Percentiles rank a stretch among this genome's conserved stretches.
These are phyloP conservation scores for Darevskia mixta DNA, from an alignment of 2,797 vertebrate genomes.

Conservation along the genomic window DNA sequence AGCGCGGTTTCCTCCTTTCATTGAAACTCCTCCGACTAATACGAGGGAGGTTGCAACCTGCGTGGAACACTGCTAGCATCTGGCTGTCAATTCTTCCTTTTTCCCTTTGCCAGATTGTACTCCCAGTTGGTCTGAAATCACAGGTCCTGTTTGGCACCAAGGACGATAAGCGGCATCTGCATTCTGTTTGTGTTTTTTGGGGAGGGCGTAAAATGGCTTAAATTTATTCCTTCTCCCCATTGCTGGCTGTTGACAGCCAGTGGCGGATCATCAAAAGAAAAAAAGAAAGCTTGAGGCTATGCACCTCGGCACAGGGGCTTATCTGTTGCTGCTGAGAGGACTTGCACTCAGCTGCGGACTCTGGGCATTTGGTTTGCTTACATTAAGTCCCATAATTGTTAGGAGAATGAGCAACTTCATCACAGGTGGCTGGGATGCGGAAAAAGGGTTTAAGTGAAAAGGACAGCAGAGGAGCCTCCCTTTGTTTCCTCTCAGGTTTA, in stretches of 20 bases:
- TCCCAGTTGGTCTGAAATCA: conserved; percentile 27
- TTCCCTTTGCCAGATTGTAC: conserved; percentile 29
- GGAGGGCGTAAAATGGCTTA: conserved; percentile 6
- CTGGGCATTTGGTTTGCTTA: conserved; percentile 26
- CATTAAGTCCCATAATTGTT: conserved; percentile 22
- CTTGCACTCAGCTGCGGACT: conserved; percentile 4
- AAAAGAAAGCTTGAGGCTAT: neutral
- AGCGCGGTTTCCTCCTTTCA: conserved; percentile 56
- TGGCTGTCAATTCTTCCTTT: conserved; percentile 51
- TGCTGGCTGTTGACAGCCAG: conserved; percentile 25
- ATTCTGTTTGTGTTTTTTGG: conserved; percentile 25
- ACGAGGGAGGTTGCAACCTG: conserved; percentile 43
- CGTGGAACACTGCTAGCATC: conserved; percentile 37
- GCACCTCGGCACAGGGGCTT: neutral
- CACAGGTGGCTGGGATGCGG: conserved; percentile 29
- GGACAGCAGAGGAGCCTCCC: conserved; percentile 33
- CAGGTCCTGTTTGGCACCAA: conserved; percentile 23
- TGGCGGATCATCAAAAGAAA: conserved; percentile 18
- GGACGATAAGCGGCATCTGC: conserved; percentile 7
- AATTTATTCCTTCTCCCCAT: conserved; percentile 29
- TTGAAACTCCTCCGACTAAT: conserved; percentile 41
- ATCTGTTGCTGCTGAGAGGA: conserved; percentile 21
- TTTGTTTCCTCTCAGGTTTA: conserved; percentile 84
- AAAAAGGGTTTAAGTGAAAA: conserved; percentile 19
- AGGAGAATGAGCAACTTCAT: neutral